Percentiles rank a stretch among this genome's conserved stretches.
phyloP scores from a whole-genome alignment of 2,113 vertebrate genomes.

The Mirza zaza region DNA sequence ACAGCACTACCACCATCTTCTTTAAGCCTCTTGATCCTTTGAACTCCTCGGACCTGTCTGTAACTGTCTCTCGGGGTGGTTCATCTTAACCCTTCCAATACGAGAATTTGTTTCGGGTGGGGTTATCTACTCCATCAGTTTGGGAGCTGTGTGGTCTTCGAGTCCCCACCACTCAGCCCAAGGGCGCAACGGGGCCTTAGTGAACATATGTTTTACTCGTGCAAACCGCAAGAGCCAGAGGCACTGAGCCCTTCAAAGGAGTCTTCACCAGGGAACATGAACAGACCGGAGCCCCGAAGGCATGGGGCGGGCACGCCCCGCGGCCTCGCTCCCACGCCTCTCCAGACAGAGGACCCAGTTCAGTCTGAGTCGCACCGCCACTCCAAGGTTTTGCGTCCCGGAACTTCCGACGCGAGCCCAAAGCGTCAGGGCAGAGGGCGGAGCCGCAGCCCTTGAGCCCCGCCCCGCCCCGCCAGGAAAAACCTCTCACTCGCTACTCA shows the following conservation, averaged over 20 bases:
- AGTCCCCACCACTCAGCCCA: background rate
- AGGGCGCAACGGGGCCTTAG: background rate
- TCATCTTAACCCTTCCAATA: background rate
- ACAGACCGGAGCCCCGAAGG: no score
- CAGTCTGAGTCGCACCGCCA: background rate
- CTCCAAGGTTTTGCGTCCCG: background rate
- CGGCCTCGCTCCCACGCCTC: background rate
- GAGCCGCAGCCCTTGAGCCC: rapidly evolving
- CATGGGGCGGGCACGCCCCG: no score
- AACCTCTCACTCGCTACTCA: rapidly evolving
- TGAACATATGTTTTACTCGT: background rate
- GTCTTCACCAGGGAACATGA: background rate
- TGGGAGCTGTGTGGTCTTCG: background rate
- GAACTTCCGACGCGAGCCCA: rapidly evolving
- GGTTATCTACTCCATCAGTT: background rate
- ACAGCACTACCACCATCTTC: background rate
- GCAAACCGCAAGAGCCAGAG: background rate
- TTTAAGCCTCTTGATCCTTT: background rate
- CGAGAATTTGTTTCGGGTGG: background rate
- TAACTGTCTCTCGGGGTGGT: background rate
- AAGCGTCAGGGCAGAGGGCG: rapidly evolving
- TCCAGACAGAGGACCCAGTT: background rate
- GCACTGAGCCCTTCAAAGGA: background rate
- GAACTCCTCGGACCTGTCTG: background rate
- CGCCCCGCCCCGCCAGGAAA: rapidly evolving